Conservation (phyloP, 2,113 vertebrate species). For the Athene noctua region DNA sequence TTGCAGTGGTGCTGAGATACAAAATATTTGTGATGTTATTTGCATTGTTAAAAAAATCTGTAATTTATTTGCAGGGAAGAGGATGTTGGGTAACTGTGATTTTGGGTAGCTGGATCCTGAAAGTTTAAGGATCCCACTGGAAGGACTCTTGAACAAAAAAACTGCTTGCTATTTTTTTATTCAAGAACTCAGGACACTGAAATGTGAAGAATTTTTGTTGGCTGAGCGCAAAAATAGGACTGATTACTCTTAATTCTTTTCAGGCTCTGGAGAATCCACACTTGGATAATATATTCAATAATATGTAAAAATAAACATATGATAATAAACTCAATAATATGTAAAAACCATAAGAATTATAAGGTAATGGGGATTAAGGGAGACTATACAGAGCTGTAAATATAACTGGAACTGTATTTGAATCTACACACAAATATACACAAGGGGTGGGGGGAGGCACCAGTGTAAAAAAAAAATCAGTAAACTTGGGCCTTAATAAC, state of each 20-base stretch:
- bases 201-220: background rate
- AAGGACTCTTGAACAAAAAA: background rate
- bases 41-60: background rate
- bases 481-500: background rate
- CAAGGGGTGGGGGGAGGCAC: fast-evolving
- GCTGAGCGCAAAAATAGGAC: background rate
- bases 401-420: background rate
- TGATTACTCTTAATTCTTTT: background rate
- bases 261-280: background rate
- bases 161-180: background rate
- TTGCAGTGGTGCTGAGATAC: background rate
- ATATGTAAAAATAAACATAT: background rate
- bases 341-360: background rate
- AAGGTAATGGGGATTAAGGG: background rate
- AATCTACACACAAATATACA: background rate
- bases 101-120: background rate
- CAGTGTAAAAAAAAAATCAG: background rate
- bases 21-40: background rate
- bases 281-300: background rate
- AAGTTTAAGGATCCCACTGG: background rate
- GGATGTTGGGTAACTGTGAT: background rate
- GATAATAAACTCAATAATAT: background rate
- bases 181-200: background rate
- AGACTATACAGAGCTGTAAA: background rate
- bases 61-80: background rate